A percentile compares a stretch with the other conserved stretches of the same genome.
phyloP scores from a whole-genome alignment of 2,888 invertebrate species.

The Xanthia togata region DNA sequence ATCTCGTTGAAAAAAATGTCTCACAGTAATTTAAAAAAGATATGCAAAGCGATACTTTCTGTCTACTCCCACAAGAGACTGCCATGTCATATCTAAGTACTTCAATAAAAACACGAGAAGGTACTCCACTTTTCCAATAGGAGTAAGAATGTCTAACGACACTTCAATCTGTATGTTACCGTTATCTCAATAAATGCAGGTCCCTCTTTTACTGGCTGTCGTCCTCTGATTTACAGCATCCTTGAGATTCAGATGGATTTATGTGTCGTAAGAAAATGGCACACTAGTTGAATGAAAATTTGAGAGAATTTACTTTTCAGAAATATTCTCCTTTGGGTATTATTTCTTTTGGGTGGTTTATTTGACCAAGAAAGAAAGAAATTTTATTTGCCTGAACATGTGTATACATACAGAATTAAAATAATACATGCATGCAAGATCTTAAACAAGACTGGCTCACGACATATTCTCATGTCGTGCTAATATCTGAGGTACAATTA shows the following conservation, averaged over 20 bases:
- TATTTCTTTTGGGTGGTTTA: not conserved
- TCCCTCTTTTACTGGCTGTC: conserved; percentile 39
- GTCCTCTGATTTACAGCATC: conserved; percentile 51
- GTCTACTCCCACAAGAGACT: not conserved
- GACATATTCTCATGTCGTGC: too few species aligned
- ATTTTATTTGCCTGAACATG: too few species aligned
- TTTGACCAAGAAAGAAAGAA: too few species aligned
- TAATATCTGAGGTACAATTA: too few species aligned
- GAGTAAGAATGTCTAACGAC: conserved; percentile 26
- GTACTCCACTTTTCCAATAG: conserved; percentile 33
- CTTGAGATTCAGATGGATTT: conserved; percentile 51
- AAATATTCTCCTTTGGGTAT: too few species aligned
- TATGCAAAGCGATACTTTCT: not conserved
- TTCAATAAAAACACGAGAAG: not conserved
- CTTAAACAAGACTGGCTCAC: too few species aligned
- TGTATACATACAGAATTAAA: too few species aligned
- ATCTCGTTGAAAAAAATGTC: not conserved
- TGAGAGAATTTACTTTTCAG: not conserved
- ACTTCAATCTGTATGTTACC: conserved; percentile 26
- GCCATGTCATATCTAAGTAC: not conserved
- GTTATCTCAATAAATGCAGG: conserved; percentile 61
- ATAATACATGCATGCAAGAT: too few species aligned
- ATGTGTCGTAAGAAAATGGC: conserved; percentile 50
- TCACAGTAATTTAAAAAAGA: not conserved
- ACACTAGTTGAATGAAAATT: conserved; percentile 32